Evolutionary conservation across 2,113 vertebrate genomes (phyloP).

Genomic region (Herpetotheres cachinnans): DNA sequence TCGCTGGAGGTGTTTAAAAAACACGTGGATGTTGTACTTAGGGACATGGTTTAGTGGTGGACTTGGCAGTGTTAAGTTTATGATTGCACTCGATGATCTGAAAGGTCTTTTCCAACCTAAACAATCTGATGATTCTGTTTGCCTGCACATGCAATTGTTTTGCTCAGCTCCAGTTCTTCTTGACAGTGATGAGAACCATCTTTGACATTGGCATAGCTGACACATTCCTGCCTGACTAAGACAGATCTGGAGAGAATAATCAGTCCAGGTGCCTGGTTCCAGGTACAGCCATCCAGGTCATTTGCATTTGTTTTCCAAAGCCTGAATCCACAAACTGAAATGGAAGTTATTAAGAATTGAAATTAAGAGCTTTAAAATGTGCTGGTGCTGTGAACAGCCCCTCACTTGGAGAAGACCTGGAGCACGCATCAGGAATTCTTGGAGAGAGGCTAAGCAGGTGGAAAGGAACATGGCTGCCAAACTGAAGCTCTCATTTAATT

Average conservation of each 20-base stretch:
- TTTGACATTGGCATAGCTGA: neutral
- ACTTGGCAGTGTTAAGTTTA: neutral
- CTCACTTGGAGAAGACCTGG: neutral
- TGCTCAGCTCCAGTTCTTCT: neutral
- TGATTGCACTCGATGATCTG: neutral
- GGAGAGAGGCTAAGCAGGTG: neutral
- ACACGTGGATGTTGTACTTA: fast-evolving
- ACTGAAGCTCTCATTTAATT: neutral
- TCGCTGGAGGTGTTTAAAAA: neutral
- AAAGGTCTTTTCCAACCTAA: neutral
- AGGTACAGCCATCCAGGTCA: neutral
- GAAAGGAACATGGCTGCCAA: neutral
- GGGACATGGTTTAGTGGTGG: neutral
- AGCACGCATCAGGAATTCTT: neutral
- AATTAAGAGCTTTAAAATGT: neutral
- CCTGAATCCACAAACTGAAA: neutral
- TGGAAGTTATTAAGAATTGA: neutral
- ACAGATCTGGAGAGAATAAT: neutral
- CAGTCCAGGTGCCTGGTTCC: neutral
- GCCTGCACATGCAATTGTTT: neutral
- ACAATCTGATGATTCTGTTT: neutral
- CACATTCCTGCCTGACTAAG: neutral
- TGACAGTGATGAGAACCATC: neutral
- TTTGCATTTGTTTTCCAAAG: neutral
- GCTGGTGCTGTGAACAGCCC: neutral